Base-by-base conservation (phyloP, 2,888 invertebrate species). In the Oscheius myriophilus region DNA sequence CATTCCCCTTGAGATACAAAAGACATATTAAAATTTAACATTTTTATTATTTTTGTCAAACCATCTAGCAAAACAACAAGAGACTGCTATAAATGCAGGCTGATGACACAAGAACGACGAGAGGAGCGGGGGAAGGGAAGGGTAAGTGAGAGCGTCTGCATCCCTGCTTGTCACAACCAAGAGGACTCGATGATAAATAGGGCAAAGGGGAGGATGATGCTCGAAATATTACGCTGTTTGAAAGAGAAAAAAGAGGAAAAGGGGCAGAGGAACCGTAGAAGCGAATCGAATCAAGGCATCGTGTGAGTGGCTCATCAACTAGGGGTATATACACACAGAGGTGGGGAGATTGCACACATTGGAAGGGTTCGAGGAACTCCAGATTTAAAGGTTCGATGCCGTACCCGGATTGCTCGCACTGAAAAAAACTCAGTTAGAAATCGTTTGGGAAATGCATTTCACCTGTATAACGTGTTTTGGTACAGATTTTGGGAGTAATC, bases 381-480 rank as follows among this genome's bases (percentile, higher is more conserved):
- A 21, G 26, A 16, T 43, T 81, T 65, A 82, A 26, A 82, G 74
- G 62, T 82, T 82, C 12, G 80, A 79, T 21, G 78, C 80, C 18
- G 81, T 79, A 62, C 79, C 78, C 41, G 81, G 80, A 65, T 80
- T 80, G 45, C 71, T 74, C 16, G 79, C 76, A 73, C 82, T 82
- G 71, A 71, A 82, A 81, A 33, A 23, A 16, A 55, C 21, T 59
- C 11, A 51, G 42, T n/a, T n/a, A 58, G 26, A 16, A 1, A 18
- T 49, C 16, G 51, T 45, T 39, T 53, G n/a, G n/a, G n/a, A n/a
- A n/a, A n/a, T n/a, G n/a, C n/a, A n/a, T 54, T 52, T 33, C 54
- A 74, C 74, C 72, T 74, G 63, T 75, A 75, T 4, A 75, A 39
- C 7, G 75, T 74, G 51, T 69, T 67, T n/a, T 61, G 61, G 49